Percentiles rank a stretch among this genome's conserved stretches.
phyloP scores from a whole-genome alignment of 2,113 vertebrate species.

The Paracanthobrama guichenoti region DNA sequence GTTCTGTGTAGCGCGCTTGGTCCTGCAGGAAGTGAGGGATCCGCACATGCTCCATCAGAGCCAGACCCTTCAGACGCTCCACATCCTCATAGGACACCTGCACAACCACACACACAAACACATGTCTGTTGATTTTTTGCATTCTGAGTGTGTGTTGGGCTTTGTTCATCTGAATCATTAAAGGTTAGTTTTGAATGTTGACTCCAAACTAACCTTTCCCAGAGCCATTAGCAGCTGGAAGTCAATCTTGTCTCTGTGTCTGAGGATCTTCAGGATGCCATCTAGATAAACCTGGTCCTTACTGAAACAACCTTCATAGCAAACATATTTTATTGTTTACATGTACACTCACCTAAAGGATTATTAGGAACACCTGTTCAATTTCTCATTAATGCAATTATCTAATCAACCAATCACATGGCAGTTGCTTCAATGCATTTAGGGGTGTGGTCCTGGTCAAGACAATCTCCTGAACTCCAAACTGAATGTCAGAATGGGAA shows the following conservation, averaged over 20 bases:
- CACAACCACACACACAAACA: conserved; percentile 16
- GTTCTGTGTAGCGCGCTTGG: conserved; percentile 79
- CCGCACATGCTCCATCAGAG: conserved; percentile 81
- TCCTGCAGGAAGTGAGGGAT: conserved; percentile 92
- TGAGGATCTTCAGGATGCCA: conserved; percentile 87
- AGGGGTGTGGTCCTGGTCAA: too few species aligned
- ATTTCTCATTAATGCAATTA: too few species aligned
- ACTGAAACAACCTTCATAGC: conserved; percentile 87
- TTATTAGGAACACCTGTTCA: too few species aligned
- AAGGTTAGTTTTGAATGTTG: background rate
- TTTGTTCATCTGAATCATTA: too few species aligned
- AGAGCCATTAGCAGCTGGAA: conserved; percentile 89
- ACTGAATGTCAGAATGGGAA: too few species aligned
- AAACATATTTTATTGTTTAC: background rate
- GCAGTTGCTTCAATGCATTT: too few species aligned
- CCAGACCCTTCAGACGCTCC: conserved; percentile 82
- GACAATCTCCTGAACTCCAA: too few species aligned
- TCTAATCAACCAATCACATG: too few species aligned
- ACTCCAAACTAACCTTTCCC: conserved; percentile 82
- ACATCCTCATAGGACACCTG: conserved; percentile 92
- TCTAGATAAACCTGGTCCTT: conserved; percentile 97
- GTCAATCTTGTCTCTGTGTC: conserved; percentile 87
- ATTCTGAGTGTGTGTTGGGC: too few species aligned
- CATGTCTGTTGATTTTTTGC: too few species aligned
- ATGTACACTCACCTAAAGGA: too few species aligned